These are phyloP conservation scores for Sebastes goodei DNA, from an alignment of 2,797 vertebrate species.

Conservation along the genomic window DNA sequence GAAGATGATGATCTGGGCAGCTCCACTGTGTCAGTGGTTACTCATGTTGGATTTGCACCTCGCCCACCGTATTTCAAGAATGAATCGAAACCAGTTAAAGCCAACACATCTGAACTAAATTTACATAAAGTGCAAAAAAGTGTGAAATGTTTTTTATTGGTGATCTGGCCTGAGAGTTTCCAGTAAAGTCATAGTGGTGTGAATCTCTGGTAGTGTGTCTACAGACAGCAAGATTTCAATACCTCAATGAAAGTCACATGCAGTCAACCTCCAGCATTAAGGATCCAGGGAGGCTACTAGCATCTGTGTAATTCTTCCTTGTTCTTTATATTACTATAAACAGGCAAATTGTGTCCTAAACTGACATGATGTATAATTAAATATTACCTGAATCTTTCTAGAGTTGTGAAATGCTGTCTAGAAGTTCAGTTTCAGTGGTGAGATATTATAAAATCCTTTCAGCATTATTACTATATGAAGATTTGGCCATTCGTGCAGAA, in stretches of 20 bases:
- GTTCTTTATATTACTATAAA: neutral
- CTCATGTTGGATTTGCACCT: conserved; percentile 3
- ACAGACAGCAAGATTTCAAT: neutral
- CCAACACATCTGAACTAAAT: conserved; percentile 21
- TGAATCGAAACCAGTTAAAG: conserved; percentile 1
- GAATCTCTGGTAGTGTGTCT: conserved; percentile 6
- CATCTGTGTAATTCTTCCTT: neutral
- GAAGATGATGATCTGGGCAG: conserved; percentile 27
- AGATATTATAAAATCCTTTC: neutral
- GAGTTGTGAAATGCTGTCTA: neutral
- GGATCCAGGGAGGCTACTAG: neutral
- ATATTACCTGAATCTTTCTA: neutral
- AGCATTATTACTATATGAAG: neutral
- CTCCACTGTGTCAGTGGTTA: conserved; percentile 32
- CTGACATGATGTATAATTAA: neutral
- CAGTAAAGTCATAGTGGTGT: neutral
- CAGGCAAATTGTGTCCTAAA: neutral
- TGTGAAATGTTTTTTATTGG: neutral
- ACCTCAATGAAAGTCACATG: neutral
- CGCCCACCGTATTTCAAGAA: conserved; percentile 17
- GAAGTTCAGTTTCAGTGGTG: neutral
- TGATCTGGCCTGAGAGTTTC: neutral
- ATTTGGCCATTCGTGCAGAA: neutral
- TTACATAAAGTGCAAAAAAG: neutral
- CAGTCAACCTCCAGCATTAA: neutral